Base-by-base conservation (phyloP, 2,888 invertebrate genomes). In the Drosophila formosana region DNA sequence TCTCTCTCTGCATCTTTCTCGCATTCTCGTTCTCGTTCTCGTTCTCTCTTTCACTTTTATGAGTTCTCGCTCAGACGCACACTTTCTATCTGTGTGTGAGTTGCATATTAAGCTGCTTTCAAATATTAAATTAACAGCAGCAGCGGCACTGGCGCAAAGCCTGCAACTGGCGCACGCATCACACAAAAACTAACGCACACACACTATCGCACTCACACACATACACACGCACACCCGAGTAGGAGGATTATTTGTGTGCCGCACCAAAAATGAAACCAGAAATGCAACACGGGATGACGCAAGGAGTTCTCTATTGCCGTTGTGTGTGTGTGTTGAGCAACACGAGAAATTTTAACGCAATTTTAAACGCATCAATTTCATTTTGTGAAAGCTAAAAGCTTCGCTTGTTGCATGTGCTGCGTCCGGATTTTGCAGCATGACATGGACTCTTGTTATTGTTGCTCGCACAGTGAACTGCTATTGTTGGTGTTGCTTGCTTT, bases 301-400 rank as follows among this genome's bases (percentile, higher is more conserved):
- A 74, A 65, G 61, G 4, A 47, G 18, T 60, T 60, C 13, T 41
- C 53, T 46, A 46, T 55, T 60, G 39, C 62, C 61, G 53, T 7
- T 34, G 53, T 45, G 18, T 18, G 18, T 18, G 18, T 49, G 47
- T 43, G 32, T 37, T 63, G 62, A 45, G 80, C 45, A 66, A 65
- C 80, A 76, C 57, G 64, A 77, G 69, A 66, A 72, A 80, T 80
- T 72, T 88, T 76, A 84, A 82, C 82, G 82, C 89, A 87, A 85
- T 89, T 89, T 87, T 74, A 88, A 89, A 88, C 82, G 80, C 88
- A 89, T 89, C 86, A 85, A 88, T 88, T 89, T 86, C 75, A 78
- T 80, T 88, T 84, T 88, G 72, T 70, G 63, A 60, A 71, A 72
- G 73, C 82, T 81, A 75, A 87, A 84, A 87, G 84, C 84, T 82